Percentiles rank a stretch among this genome's conserved stretches.
These are phyloP conservation scores for Leptopilina myrica DNA, from an alignment of 2,888 invertebrate species.

Conservation along the genomic window DNA sequence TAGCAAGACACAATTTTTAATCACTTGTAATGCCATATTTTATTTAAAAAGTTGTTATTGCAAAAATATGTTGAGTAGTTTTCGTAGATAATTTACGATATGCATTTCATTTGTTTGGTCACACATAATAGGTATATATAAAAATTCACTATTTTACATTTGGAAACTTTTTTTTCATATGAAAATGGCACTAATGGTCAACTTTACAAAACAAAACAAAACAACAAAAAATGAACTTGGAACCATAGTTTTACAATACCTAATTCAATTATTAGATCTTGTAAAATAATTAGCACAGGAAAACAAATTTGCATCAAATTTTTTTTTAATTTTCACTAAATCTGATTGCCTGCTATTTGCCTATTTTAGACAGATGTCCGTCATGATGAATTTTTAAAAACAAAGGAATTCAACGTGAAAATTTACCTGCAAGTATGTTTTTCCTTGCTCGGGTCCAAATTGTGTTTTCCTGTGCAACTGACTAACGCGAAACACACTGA, in stretches of 20 bases:
- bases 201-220: too few relatives aligned
- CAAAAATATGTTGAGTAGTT: constrained; percentile 65
- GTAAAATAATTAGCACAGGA: neutral
- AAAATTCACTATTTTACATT: constrained; percentile 3
- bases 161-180: neutral
- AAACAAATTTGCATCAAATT: too few relatives aligned
- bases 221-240: neutral
- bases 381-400: too few relatives aligned
- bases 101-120: neutral
- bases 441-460: too few relatives aligned
- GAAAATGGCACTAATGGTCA: constrained; percentile 1
- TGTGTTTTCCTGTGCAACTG: neutral
- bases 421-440: too few relatives aligned
- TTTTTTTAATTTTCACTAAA: too few relatives aligned
- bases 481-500: constrained; percentile 2
- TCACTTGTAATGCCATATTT: constrained; percentile 38
- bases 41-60: constrained; percentile 60
- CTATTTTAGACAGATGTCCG: too few relatives aligned
- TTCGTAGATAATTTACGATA: constrained; percentile 30
- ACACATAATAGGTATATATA: too few relatives aligned
- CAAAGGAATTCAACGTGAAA: too few relatives aligned
- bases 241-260: neutral
- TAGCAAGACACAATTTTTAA: neutral
- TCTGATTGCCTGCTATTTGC: too few relatives aligned
- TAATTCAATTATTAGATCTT: neutral